Conservation (phyloP, 2,888 invertebrate species). For the Achlya flavicornis region DNA sequence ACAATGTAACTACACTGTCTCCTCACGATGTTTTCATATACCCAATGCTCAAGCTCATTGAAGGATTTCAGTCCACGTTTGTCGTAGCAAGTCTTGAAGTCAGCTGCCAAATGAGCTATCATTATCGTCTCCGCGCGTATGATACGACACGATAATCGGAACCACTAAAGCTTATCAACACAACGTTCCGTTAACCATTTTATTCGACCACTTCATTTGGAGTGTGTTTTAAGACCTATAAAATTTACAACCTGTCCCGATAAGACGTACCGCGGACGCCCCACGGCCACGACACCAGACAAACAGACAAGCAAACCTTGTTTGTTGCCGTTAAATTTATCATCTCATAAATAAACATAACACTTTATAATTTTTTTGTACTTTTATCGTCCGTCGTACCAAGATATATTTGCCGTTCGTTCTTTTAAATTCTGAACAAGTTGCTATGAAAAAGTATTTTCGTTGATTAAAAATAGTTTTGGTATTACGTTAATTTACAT, state of each 20-base stretch:
- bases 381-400: conserved; percentile 18
- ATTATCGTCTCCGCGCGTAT: no score
- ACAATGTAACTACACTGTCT: no score
- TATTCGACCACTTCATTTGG: conserved; percentile 50
- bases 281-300: conserved; percentile 23
- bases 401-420: conserved; percentile 27
- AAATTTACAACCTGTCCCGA: conserved; percentile 58
- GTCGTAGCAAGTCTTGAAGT: no score
- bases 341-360: conserved; percentile 59
- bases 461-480: not conserved
- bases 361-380: conserved; percentile 33
- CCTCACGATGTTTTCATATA: no score
- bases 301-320: conserved; percentile 44
- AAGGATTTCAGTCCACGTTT: no score
- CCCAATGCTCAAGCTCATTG: no score
- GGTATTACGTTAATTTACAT: not conserved
- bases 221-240: conserved; percentile 60
- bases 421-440: conserved; percentile 18
- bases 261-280: conserved; percentile 35
- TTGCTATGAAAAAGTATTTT: conserved; percentile 11
- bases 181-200: conserved; percentile 37
- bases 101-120: no score
- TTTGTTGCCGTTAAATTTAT: conserved; percentile 56
- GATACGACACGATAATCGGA: conserved; percentile 10
- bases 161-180: conserved; percentile 11